Conservation (phyloP, 1,140 invertebrate species). For the Trigoniulus corallinus region DNA sequence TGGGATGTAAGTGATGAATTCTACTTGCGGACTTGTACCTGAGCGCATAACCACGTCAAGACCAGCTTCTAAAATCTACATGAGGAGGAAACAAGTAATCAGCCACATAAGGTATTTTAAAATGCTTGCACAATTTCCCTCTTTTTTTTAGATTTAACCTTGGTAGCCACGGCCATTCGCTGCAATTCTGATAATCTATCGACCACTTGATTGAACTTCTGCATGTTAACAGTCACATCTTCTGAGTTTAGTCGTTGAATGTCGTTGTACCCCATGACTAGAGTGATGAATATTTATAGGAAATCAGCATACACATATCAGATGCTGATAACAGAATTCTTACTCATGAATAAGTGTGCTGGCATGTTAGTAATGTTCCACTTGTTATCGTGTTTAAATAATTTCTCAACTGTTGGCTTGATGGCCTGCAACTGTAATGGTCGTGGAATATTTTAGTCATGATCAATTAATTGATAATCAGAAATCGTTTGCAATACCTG, state of each 20-base stretch:
- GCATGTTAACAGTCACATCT: neutral
- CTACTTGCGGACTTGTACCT: no score
- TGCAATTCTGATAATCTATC: neutral
- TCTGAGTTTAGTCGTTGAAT: neutral
- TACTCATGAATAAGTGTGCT: neutral
- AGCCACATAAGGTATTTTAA: neutral
- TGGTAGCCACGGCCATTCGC: neutral
- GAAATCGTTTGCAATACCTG: neutral
- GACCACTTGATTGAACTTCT: neutral
- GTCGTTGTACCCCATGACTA: neutral
- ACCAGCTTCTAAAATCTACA: neutral
- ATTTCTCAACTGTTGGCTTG: neutral
- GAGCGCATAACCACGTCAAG: neutral
- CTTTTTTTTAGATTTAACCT: no score
- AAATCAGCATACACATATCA: neutral
- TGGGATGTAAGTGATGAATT: no score
- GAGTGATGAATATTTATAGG: neutral
- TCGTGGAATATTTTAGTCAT: neutral
- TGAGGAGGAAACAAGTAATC: neutral
- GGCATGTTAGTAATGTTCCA: neutral
- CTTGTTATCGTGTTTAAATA: neutral
- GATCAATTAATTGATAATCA: neutral
- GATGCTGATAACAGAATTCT: no score
- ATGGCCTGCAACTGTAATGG: neutral
- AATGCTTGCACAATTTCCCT: neutral